phyloP scores from a whole-genome alignment of 2,797 vertebrate genomes.

The Cephalopachus bancanus region DNA sequence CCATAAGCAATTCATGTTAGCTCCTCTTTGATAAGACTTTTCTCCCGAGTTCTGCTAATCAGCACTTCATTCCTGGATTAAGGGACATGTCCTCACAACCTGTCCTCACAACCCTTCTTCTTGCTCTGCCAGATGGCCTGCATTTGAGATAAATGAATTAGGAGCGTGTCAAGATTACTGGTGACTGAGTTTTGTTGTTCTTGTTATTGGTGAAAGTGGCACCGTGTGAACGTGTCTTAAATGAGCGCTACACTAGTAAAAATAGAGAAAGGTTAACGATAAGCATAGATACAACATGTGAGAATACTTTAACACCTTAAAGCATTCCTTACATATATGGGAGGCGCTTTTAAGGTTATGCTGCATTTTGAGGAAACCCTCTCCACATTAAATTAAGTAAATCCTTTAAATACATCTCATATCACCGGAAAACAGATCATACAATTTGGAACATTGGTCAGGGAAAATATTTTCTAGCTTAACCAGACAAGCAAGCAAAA shows the following conservation, averaged over 20 bases:
- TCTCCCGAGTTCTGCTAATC: background rate
- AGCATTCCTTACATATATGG: background rate
- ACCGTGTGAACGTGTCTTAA: background rate
- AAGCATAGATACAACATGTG: background rate
- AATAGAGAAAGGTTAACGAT: background rate
- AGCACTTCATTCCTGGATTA: background rate
- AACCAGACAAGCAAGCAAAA: background rate
- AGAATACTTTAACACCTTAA: background rate
- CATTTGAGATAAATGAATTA: slow-evolving; percentile 41
- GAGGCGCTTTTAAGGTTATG: background rate
- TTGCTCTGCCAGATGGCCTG: background rate
- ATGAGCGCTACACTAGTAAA: background rate
- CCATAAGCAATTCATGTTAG: background rate
- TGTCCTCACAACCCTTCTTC: background rate
- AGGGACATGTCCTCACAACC: background rate
- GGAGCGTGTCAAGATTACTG: background rate
- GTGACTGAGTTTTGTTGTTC: background rate
- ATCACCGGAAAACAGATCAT: background rate
- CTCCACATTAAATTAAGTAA: background rate
- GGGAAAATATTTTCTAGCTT: slow-evolving; percentile 50
- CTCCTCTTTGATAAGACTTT: background rate
- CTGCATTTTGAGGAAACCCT: background rate
- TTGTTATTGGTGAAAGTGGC: background rate
- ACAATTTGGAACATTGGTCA: slow-evolving; percentile 38
- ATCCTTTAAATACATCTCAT: background rate